Evolutionary conservation across 1,140 invertebrate genomes (phyloP).

Genomic region (Coenobita brevimanus): DNA sequence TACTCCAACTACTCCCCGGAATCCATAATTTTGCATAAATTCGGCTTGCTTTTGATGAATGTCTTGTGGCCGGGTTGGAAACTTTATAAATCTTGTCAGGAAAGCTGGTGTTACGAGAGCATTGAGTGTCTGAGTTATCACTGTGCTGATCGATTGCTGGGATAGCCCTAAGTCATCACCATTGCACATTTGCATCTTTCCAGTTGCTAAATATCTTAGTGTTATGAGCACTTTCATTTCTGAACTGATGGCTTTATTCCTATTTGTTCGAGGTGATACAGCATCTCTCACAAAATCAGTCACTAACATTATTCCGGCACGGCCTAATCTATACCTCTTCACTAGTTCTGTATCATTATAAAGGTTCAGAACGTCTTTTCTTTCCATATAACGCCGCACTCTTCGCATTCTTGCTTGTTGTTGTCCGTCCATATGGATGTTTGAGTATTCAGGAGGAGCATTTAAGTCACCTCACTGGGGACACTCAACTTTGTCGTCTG

Average conservation of each 20-base stretch:
- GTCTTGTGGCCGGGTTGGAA: background rate
- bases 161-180: slow-evolving; percentile 1
- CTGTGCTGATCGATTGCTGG: background rate
- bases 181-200: slow-evolving; percentile 24
- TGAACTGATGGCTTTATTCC: background rate
- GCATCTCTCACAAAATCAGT: slow-evolving; percentile 1
- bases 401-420: no score
- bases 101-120: background rate
- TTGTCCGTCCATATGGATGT: no score
- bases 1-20: background rate
- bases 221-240: slow-evolving; percentile 29
- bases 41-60: slow-evolving; percentile 1
- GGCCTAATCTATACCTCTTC: no score
- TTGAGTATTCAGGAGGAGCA: no score
- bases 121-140: background rate
- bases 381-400: no score
- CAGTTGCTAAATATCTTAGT: slow-evolving; percentile 14
- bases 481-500: no score
- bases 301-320: background rate
- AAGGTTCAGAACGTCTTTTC: no score
- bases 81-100: background rate
- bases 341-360: no score
- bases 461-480: no score
- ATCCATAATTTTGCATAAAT: background rate
- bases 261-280: background rate